Conservation (phyloP, 1,140 invertebrate species). For the Danaus plexippus region DNA sequence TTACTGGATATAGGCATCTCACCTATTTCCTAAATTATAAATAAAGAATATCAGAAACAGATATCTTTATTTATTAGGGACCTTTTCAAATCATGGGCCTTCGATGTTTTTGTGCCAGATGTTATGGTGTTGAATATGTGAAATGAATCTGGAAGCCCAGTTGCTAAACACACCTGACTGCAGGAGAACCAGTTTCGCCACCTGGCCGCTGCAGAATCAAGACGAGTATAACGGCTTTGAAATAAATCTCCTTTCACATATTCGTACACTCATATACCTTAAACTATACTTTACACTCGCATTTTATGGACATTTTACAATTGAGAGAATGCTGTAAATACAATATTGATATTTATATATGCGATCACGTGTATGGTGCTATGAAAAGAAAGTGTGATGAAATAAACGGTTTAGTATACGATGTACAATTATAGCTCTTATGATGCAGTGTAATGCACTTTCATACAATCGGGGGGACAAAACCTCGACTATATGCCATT, state of each 20-base stretch:
- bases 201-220: slow-evolving; percentile 28
- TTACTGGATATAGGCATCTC: too few species aligned
- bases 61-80: too few species aligned
- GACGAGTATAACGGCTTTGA: not conserved
- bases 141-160: slow-evolving; percentile 34
- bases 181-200: slow-evolving; percentile 50
- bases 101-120: slow-evolving; percentile 13
- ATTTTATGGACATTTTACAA: too few species aligned
- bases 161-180: slow-evolving; percentile 38
- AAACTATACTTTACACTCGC: too few species aligned
- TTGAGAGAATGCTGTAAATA: too few species aligned
- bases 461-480: slow-evolving; percentile 11
- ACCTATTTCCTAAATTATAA: too few species aligned
- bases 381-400: slow-evolving; percentile 15
- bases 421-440: slow-evolving; percentile 16
- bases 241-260: slow-evolving; percentile 2
- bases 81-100: not conserved
- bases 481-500: slow-evolving; percentile 11
- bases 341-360: not conserved
- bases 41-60: too few species aligned
- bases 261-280: too few species aligned
- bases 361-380: slow-evolving; percentile 1
- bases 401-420: slow-evolving; percentile 12
- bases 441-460: slow-evolving; percentile 13
- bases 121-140: slow-evolving; percentile 13